phyloP scores from a whole-genome alignment of 1,140 invertebrate species.

The Adoxophyes honmai region DNA sequence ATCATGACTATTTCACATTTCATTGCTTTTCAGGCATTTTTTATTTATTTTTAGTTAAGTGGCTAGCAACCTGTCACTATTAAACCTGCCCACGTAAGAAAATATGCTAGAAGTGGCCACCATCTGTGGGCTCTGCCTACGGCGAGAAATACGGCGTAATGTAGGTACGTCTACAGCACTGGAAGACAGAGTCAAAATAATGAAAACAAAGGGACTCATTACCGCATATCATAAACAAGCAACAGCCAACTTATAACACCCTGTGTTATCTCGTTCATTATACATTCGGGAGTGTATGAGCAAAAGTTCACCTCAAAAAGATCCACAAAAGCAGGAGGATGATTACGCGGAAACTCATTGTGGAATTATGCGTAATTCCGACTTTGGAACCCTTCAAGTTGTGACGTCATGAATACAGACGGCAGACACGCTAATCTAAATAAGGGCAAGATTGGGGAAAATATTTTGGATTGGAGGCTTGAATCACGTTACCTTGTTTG shows the following conservation, averaged over 20 bases:
- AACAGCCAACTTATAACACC: neutral
- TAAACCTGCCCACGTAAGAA: no score
- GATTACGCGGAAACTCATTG: conserved; percentile 12
- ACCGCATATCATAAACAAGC: neutral
- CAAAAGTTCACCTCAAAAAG: neutral
- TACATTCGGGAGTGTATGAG: neutral
- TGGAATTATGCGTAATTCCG: conserved; percentile 9
- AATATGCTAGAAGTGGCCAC: no score
- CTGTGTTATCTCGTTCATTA: neutral
- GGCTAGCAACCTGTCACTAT: no score
- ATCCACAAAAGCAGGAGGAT: neutral
- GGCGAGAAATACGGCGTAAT: no score
- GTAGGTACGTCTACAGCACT: no score
- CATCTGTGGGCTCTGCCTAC: no score
- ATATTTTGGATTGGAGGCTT: neutral
- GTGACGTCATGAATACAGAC: conserved; percentile 12
- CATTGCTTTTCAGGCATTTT: no score
- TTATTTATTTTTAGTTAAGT: no score
- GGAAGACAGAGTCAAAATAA: neutral
- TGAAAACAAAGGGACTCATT: neutral
- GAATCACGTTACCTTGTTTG: no score
- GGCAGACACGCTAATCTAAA: conserved; percentile 7
- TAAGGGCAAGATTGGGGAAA: conserved; percentile 7
- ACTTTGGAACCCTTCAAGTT: conserved; percentile 6
- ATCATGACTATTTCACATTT: no score